Percentiles rank a stretch among this genome's conserved stretches.
These are phyloP conservation scores for Ceratoteleas bidentatus DNA, from an alignment of 1,140 invertebrate species.

Conservation along the genomic window DNA sequence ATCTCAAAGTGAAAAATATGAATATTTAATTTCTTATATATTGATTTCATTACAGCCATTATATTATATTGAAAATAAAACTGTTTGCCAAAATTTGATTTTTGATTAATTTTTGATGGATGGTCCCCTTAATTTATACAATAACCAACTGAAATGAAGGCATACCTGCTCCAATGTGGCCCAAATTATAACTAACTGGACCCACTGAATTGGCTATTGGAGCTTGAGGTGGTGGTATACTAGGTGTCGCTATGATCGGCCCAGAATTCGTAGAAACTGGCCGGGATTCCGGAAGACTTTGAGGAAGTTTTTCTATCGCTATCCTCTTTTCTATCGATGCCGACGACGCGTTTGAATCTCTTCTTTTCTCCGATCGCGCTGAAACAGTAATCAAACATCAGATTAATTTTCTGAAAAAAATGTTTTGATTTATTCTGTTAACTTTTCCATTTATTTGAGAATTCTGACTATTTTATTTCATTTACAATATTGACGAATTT, in stretches of 20 bases:
- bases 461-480: no score
- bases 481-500: no score
- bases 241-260: constrained; percentile 72
- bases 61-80: no score
- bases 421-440: no score
- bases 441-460: no score
- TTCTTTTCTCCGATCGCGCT: constrained; percentile 76
- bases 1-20: no score
- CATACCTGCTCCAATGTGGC: constrained; percentile 86
- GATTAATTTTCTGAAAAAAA: no score
- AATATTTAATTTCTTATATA: no score
- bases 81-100: no score
- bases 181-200: constrained; percentile 83
- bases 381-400: neutral
- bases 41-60: no score
- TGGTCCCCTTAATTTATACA: no score
- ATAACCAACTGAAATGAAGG: neutral
- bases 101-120: no score
- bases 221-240: constrained; percentile 70
- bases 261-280: constrained; percentile 78
- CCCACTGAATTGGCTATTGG: constrained; percentile 79
- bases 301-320: constrained; percentile 76
- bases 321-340: constrained; percentile 77
- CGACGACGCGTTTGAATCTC: constrained; percentile 79
- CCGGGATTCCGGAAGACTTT: constrained; percentile 75